These are phyloP conservation scores for Ateles fusciceps DNA, from an alignment of 2,797 vertebrate genomes.

Conservation along the genomic window DNA sequence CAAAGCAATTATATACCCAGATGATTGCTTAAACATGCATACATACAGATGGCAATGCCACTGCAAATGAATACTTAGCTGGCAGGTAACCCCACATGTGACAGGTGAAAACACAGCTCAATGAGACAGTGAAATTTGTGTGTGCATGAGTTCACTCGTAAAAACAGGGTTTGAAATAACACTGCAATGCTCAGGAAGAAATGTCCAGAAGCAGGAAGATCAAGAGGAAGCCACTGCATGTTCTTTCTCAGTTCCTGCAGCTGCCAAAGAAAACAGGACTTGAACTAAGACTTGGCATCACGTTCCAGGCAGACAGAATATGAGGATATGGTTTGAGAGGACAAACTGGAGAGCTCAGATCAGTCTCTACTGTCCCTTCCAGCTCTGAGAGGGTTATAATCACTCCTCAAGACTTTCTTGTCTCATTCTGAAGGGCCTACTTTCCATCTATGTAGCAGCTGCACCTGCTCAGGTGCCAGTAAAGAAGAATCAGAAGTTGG, in stretches of 20 bases:
- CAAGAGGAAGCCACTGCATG: not conserved
- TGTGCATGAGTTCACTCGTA: not conserved
- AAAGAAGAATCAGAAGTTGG: not conserved
- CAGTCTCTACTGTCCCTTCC: not conserved
- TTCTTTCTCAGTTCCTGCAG: not conserved
- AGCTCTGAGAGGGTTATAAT: not conserved
- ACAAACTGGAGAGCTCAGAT: not conserved
- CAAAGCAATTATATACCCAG: not conserved
- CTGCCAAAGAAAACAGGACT: not conserved
- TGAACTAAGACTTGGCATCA: not conserved
- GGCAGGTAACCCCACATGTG: not conserved
- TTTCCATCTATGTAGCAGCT: not conserved
- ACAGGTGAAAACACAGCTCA: not conserved
- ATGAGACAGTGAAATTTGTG: not conserved
- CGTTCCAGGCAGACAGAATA: not conserved
- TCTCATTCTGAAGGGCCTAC: not conserved
- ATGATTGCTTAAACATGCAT: not conserved
- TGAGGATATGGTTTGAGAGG: not conserved
- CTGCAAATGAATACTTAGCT: not conserved
- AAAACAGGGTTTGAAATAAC: conserved; percentile 14
- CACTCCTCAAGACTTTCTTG: not conserved
- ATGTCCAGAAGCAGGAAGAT: not conserved
- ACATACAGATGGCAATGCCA: not conserved
- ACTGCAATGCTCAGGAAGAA: conserved; percentile 21
- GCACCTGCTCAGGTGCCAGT: not conserved